Evolutionary conservation across 64 coral and sea anemone species (phyloP), one percentile per base, ranked within the genome.

Genomic region (Anthopleura sola): DNA sequence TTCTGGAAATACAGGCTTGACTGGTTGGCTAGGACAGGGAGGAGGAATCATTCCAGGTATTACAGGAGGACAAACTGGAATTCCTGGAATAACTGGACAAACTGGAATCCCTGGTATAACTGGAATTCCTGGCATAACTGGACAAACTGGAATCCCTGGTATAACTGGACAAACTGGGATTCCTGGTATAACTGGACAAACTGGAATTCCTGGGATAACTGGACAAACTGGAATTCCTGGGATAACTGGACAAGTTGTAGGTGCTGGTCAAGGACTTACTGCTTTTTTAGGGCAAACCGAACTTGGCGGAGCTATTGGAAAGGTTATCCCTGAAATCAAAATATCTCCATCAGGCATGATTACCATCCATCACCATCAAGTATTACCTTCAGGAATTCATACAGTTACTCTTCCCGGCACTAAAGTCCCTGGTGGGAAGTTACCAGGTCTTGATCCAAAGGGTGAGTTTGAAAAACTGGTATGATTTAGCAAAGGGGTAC

Each of bases 291-390:
- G 78, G 78, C 78, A 81, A 48, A 26, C 39, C 26, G 78, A 18
- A 48, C 37, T 81, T 48, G 78, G 39, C 48, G 78, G 78, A 48
- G 39, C 49, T 0, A 53, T 53, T 81, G 78, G 78, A 46, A 81
- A 48, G 37, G 21, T 81, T 54, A 49, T 83, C n/a, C 50, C 82
- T 15, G 82, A 83, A 21, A 53, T 83, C 6, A 83, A 60, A 33
- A 83, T 83, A 53, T 60, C 55, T 28, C 82, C 82, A 36, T 49
- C 55, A 58, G 82, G 82, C 23, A 83, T 56, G 55, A 83, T 83
- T 21, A 38, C 36, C 21, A 83, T 83, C 9, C 38, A 60, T 83
- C 82, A 83, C 48, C 38, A 81, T 36, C 82, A 49, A 37, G 29
- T 54, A 5, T 38, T 57, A 33, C 49, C 48, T 32, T 19, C 44